Evolutionary conservation across 2,113 vertebrate genomes (phyloP).

Genomic region (Rhizomys pruinosus): DNA sequence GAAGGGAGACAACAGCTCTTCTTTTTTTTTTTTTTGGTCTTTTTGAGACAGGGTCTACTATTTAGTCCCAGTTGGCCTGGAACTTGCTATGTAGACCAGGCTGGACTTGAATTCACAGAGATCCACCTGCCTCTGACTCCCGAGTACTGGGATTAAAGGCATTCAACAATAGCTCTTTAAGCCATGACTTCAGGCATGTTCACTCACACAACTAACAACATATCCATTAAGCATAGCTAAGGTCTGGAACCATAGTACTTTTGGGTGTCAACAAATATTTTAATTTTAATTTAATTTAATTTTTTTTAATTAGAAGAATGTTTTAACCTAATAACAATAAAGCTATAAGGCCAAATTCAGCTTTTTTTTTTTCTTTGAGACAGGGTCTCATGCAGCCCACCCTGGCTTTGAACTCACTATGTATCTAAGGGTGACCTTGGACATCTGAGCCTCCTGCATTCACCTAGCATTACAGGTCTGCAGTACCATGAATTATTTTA

Average conservation of each 20-base stretch:
- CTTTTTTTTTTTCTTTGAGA: neutral
- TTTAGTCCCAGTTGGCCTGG: too few species aligned
- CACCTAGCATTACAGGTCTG: neutral
- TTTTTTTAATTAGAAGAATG: constrained; percentile 51
- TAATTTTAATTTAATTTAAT: constrained; percentile 15
- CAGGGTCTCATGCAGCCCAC: too few species aligned
- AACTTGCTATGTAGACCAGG: too few species aligned
- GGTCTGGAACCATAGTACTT: neutral
- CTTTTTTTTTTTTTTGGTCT: too few species aligned
- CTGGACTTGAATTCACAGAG: too few species aligned
- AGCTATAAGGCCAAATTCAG: neutral
- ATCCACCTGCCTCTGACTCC: too few species aligned
- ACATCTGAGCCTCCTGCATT: neutral
- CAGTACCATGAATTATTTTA: neutral
- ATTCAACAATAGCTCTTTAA: neutral
- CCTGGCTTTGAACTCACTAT: neutral
- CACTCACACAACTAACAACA: neutral
- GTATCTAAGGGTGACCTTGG: neutral
- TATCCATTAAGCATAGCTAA: neutral
- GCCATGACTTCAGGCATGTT: neutral
- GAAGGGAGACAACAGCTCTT: neutral
- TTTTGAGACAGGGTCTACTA: too few species aligned
- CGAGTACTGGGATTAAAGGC: too few species aligned
- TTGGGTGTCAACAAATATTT: neutral
- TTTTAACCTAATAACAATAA: neutral